Conservation (phyloP, 2,113 vertebrate species). For the Mionectes macconnelli region DNA sequence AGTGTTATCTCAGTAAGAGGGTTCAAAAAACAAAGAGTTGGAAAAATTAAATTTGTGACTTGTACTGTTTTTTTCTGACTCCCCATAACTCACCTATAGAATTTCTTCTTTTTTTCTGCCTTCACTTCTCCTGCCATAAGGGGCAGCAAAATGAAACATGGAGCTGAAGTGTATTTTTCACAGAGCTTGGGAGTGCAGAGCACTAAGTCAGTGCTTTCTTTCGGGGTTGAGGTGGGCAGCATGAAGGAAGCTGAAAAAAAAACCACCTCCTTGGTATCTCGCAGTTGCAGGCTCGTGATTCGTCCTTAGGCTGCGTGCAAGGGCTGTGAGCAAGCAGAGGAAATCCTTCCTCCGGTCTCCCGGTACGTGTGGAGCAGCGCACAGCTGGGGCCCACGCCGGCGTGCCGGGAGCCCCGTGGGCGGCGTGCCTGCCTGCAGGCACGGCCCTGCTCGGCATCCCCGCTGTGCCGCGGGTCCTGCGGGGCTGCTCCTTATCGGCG, state of each 20-base stretch:
- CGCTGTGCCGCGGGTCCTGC: fast-evolving
- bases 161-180: not conserved
- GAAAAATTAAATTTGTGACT: not conserved
- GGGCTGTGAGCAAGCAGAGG: conserved; percentile 20
- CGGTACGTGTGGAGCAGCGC: conserved; percentile 13
- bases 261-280: not conserved
- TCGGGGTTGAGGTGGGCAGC: not conserved
- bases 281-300: not conserved
- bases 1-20: conserved; percentile 14
- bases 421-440: not conserved
- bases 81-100: not conserved
- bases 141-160: not conserved
- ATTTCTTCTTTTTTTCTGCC: not conserved
- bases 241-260: not conserved
- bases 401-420: not conserved
- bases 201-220: not conserved
- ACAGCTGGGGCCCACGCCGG: not conserved
- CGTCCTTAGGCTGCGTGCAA: conserved; percentile 11
- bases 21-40: not conserved
- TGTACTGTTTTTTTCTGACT: not conserved
- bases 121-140: not conserved
- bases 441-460: not conserved
- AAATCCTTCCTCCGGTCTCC: conserved; percentile 30
- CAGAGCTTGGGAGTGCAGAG: not conserved
- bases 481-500: not conserved